A percentile compares a stretch with the other conserved stretches of the same genome.
Conservation (phyloP, 2,888 invertebrate species). For the Drosophila emarginata region DNA sequence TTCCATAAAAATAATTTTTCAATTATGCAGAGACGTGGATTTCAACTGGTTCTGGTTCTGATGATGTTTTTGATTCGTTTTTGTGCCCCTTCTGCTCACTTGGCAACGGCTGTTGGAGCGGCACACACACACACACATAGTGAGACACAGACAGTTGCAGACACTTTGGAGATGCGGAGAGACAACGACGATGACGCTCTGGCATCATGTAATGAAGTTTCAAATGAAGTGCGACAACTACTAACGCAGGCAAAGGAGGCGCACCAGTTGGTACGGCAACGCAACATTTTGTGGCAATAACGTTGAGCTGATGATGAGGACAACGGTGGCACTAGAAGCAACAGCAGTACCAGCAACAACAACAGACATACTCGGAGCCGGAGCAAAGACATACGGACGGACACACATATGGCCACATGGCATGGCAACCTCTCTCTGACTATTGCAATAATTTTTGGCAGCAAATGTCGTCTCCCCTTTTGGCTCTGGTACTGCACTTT, state of each 20-base stretch:
- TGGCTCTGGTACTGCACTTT: conserved; percentile 10
- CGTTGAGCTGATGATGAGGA: conserved; percentile 41
- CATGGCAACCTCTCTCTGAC: conserved; percentile 27
- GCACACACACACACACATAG: not conserved
- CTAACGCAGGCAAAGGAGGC: conserved; percentile 49
- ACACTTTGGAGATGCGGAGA: not conserved
- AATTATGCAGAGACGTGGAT: conserved; percentile 55
- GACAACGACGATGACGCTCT: conserved; percentile 27
- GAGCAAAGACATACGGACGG: not conserved
- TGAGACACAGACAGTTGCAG: not conserved
- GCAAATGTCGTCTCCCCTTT: conserved; percentile 56
- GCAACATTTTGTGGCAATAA: conserved; percentile 74
- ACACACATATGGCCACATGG: conserved; percentile 33
- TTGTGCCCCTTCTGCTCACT: conserved; percentile 30
- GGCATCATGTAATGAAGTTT: conserved; percentile 70
- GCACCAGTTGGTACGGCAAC: conserved; percentile 59
- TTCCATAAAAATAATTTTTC: conserved; percentile 73
- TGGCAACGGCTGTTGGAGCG: conserved; percentile 52
- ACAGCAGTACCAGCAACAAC: not conserved
- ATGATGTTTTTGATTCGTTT: conserved; percentile 1
- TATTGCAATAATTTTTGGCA: conserved; percentile 68
- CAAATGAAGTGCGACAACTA: conserved; percentile 76
- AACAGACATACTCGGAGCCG: not conserved
- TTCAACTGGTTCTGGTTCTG: conserved; percentile 39
- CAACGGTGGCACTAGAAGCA: not conserved